phyloP scores from a whole-genome alignment of 2,888 invertebrate genomes.

The Nymphalis polychloros region DNA sequence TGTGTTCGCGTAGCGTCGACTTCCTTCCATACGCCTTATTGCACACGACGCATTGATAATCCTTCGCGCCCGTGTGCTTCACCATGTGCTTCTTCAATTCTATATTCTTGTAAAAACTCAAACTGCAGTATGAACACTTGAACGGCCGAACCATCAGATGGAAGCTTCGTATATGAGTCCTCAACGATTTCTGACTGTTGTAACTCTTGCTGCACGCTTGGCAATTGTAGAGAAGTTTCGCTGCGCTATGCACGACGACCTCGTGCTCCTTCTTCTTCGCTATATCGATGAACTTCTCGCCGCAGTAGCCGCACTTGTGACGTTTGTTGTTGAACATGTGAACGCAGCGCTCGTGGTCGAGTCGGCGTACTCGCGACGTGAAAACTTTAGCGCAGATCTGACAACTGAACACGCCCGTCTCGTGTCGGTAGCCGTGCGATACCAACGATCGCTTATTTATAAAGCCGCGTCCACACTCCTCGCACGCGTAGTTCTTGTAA shows the following conservation, averaged over 20 bases:
- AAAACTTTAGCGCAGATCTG: constrained; percentile 39
- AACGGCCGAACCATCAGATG: constrained; percentile 42
- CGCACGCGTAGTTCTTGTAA: constrained; percentile 50
- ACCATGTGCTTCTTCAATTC: constrained; percentile 57
- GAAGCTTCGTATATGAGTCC: constrained; percentile 41
- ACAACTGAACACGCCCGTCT: constrained; percentile 43
- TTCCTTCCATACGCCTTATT: constrained; percentile 52
- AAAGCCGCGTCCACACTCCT: constrained; percentile 46
- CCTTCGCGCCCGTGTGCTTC: constrained; percentile 51
- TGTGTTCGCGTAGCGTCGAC: constrained; percentile 55
- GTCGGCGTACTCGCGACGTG: background rate
- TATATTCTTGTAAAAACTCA: constrained; percentile 49
- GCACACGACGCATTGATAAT: constrained; percentile 56
- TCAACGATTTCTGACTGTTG: constrained; percentile 51
- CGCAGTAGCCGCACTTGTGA: constrained; percentile 23
- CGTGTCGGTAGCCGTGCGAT: constrained; percentile 36
- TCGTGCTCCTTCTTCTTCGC: constrained; percentile 44
- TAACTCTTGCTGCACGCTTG: constrained; percentile 50
- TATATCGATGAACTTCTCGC: constrained; percentile 11
- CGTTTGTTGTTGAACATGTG: constrained; percentile 14
- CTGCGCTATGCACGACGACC: constrained; percentile 42
- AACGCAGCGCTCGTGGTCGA: constrained; percentile 5
- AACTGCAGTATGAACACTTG: constrained; percentile 44
- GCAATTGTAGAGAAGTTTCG: constrained; percentile 42
- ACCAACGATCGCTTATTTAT: constrained; percentile 37